Conservation (phyloP, 37 sponge, comb jelly and placozoan genomes). For the Cliona cf. orientalis region DNA sequence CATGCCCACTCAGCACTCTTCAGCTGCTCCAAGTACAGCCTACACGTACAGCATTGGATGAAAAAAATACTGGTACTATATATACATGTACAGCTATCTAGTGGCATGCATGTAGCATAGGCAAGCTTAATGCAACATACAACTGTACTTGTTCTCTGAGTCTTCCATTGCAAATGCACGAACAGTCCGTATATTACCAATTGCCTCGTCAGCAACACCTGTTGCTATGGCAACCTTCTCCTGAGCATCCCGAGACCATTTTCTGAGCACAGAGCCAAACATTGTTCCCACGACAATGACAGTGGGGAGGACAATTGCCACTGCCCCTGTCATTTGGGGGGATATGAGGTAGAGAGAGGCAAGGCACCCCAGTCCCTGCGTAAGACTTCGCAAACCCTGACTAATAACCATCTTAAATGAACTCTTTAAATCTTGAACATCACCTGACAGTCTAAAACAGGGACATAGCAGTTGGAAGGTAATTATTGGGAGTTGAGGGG, state of each 20-base stretch:
- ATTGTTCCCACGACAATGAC: conserved; percentile 82
- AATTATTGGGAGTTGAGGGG: background rate
- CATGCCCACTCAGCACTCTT: conserved; percentile 45
- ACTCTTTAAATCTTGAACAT: conserved; percentile 97
- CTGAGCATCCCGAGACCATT: conserved; percentile 86
- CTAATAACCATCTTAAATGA: conserved; percentile 88
- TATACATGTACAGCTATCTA: too few relatives aligned
- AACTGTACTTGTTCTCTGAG: conserved; percentile 64
- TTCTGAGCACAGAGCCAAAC: conserved; percentile 73
- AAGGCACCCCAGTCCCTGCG: conserved; percentile 85
- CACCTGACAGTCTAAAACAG: conserved; percentile 72
- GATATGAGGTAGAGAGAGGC: conserved; percentile 86
- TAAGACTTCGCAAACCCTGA: conserved; percentile 73
- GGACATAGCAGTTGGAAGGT: background rate
- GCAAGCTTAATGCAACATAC: too few relatives aligned
- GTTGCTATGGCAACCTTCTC: conserved; percentile 88
- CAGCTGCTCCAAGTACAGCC: conserved; percentile 74
- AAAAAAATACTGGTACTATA: background rate
- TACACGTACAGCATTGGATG: background rate
- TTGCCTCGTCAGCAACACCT: conserved; percentile 88
- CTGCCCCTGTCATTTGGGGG: conserved; percentile 78
- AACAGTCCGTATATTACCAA: conserved; percentile 91
- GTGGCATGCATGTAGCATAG: too few relatives aligned
- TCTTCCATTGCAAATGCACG: conserved; percentile 94
- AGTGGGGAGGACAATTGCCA: conserved; percentile 65